A percentile compares a stretch with the other conserved stretches of the same genome.
phyloP scores from a whole-genome alignment of 2,888 invertebrate genomes.

The Metalampra italica region DNA sequence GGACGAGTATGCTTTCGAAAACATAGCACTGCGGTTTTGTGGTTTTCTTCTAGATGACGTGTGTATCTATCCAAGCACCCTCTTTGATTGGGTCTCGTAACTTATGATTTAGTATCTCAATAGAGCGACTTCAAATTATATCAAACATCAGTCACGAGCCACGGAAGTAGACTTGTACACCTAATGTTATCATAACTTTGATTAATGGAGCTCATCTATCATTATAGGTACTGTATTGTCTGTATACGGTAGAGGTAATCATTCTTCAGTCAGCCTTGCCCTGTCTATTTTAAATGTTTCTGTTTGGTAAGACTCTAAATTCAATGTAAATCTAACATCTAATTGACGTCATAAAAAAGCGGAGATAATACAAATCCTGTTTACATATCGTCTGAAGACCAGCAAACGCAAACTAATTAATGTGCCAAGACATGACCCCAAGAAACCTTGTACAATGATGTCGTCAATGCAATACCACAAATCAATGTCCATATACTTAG shows the following conservation, averaged over 20 bases:
- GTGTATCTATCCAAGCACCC: too few species aligned
- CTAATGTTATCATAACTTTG: background rate
- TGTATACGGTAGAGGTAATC: too few species aligned
- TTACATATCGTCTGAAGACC: slow-evolving; percentile 5
- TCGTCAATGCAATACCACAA: background rate
- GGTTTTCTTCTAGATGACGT: too few species aligned
- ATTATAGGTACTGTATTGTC: too few species aligned
- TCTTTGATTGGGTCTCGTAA: too few species aligned
- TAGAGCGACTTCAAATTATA: too few species aligned
- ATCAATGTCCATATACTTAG: too few species aligned
- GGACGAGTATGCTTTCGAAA: too few species aligned
- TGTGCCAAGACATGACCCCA: slow-evolving; percentile 4
- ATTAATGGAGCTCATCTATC: too few species aligned
- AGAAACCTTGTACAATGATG: background rate
- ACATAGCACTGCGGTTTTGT: too few species aligned
- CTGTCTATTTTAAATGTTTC: background rate
- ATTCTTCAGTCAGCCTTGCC: too few species aligned
- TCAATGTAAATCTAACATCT: background rate
- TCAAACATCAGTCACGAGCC: background rate
- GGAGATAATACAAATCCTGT: slow-evolving; percentile 9
- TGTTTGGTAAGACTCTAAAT: background rate
- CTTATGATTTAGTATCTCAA: too few species aligned
- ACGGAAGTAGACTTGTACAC: background rate
- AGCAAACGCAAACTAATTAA: slow-evolving; percentile 7
- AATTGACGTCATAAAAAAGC: slow-evolving; percentile 5